phyloP scores from a whole-genome alignment of 2,888 invertebrate genomes.

The Drosophila subquinaria region DNA sequence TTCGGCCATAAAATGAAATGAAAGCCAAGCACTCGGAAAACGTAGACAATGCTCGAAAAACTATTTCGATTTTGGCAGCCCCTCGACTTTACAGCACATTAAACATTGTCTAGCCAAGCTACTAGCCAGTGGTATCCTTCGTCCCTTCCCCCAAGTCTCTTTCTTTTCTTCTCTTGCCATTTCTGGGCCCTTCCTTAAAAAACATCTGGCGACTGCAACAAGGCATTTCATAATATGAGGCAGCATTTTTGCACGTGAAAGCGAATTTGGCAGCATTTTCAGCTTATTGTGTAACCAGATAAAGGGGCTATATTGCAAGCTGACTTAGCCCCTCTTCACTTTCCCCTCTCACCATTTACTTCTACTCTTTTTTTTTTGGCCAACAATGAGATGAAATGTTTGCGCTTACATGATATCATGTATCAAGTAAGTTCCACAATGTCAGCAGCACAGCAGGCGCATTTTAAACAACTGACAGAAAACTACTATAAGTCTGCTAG shows the following conservation, averaged over 20 bases:
- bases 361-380: not conserved
- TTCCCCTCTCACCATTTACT: too few relatives aligned
- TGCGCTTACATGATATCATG: conserved; percentile 16
- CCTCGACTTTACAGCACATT: conserved; percentile 55
- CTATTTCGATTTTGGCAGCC: conserved; percentile 45
- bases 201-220: not conserved
- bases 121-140: not conserved
- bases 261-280: conserved; percentile 11
- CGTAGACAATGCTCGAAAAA: conserved; percentile 23
- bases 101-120: conserved; percentile 37
- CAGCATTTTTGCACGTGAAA: conserved; percentile 12
- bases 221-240: conserved; percentile 2
- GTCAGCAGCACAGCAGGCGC: conserved; percentile 2
- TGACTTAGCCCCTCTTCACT: not conserved
- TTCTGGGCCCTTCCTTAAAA: not conserved
- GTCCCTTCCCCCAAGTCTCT: not conserved
- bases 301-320: not conserved
- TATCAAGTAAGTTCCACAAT: conserved; percentile 12
- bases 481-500: not conserved
- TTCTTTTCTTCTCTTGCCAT: not conserved
- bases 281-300: conserved; percentile 5
- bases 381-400: conserved; percentile 27
- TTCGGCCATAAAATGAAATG: conserved; percentile 29
- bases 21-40: conserved; percentile 18
- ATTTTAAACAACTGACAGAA: not conserved